These are phyloP conservation scores for Barypeithes pellucidus DNA, from an alignment of 2,888 invertebrate species.

Conservation along the genomic window DNA sequence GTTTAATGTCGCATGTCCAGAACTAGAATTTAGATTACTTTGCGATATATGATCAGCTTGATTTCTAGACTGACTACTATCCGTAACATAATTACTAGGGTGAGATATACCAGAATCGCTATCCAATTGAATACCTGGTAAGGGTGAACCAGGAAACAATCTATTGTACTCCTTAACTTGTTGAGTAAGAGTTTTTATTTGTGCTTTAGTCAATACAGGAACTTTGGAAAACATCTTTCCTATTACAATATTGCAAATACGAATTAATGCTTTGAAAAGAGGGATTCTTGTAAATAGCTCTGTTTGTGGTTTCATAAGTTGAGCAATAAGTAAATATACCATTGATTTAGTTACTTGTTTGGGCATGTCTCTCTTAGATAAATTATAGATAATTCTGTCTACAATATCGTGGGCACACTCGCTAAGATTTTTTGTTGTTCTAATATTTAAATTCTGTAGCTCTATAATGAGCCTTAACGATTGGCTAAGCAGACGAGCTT, in stretches of 20 bases:
- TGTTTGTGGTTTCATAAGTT: conserved; percentile 12
- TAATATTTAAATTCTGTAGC: conserved; percentile 26
- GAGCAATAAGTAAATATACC: conserved; percentile 27
- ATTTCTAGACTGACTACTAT: not conserved
- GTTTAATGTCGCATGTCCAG: not conserved
- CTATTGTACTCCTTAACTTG: conserved; percentile 21
- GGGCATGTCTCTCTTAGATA: conserved; percentile 26
- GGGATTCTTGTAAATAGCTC: conserved; percentile 18
- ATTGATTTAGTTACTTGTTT: conserved; percentile 17
- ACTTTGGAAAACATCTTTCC: not conserved
- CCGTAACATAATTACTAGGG: not conserved
- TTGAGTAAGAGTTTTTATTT: not conserved
- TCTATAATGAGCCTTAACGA: conserved; percentile 18
- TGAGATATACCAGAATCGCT: not conserved
- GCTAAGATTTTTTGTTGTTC: conserved; percentile 1
- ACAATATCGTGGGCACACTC: conserved; percentile 3
- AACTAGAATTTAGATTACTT: not conserved
- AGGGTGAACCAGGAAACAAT: not conserved
- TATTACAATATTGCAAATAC: not conserved
- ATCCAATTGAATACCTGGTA: not conserved
- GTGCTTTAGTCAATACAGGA: conserved; percentile 2
- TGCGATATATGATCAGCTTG: not conserved
- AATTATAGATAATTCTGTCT: not conserved
- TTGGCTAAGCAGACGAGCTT: conserved; percentile 23
- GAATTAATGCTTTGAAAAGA: conserved; percentile 17